Evolutionary conservation across 2,113 vertebrate species (phyloP).

Genomic region (Rattus rattus): DNA sequence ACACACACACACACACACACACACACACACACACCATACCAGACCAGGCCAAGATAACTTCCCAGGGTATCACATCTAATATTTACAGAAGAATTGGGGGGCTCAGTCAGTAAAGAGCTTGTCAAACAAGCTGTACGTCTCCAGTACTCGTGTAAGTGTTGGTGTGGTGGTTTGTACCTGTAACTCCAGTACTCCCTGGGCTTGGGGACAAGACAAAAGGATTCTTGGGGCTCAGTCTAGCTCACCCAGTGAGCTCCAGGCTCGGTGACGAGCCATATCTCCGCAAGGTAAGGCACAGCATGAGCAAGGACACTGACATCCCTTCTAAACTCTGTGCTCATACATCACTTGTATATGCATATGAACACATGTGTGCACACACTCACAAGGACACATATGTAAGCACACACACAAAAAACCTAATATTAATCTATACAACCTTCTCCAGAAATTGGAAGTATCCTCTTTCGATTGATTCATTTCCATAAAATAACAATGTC

Average conservation of each 20-base stretch:
- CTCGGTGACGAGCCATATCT: background rate
- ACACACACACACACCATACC: background rate
- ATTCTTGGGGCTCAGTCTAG: background rate
- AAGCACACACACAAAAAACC: background rate
- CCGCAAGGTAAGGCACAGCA: background rate
- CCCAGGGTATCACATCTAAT: background rate
- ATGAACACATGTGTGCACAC: background rate
- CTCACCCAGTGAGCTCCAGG: background rate
- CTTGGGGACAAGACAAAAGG: background rate
- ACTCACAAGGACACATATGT: background rate
- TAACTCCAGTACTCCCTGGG: background rate
- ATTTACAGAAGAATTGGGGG: background rate
- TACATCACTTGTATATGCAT: no score
- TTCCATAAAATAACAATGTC: no score
- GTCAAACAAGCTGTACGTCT: background rate
- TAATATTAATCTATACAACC: background rate
- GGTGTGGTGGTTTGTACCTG: background rate
- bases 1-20: background rate
- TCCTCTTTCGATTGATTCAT: no score
- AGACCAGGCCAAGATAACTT: background rate
- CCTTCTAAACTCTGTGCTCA: background rate
- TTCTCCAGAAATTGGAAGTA: no score
- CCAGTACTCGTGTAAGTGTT: background rate
- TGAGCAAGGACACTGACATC: background rate
- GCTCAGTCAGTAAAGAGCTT: background rate